Base-by-base conservation (phyloP, 2,888 invertebrate species). In the Endomychus coccineus region DNA sequence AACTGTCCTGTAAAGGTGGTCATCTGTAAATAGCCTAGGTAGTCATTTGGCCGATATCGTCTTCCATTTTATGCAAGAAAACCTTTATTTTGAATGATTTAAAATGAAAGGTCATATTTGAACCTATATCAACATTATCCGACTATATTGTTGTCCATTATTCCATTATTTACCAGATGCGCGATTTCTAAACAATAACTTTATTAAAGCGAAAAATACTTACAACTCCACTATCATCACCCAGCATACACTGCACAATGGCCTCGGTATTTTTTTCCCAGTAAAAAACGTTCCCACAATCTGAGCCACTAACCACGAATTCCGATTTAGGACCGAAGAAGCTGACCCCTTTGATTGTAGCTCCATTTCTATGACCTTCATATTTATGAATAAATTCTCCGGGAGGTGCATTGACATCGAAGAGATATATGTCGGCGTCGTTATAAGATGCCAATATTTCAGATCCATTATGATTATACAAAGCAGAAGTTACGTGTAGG, bases 361-460 rank as follows among this genome's bases (percentile, higher is more conserved):
- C 78, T 42, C 74, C 74, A 59, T 83, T 83, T 25, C 80, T 67
- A 54, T 76, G 77, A 1, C 77, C 77, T 44, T 70, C 68, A 55
- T 75, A 77, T 5, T 68, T 64, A 40, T 72, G 71, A 0, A 69
- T 64, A 59, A 66, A 77, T 5, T 54, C 50, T 19, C 80, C 78
- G 1, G 71, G 61, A 0, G 52, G 41, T 57, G 41, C 66, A 64
- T 57, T 69, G 11, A 78, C 74, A 59, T 90, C 82, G 57, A 91
- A 95, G 21, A 94, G 69, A 66, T 89, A 95, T 48, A 96, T 85
- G 52, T 89, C 85, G 43, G 91, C 91, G 59, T 94, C 90, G 63
- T 88, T 92, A 64, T 94, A 95, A 0, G 90, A 87, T n/a, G 86
- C 92, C 7, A 96, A 69, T 33, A 96, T 80, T 70, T 94, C 90